A percentile compares a stretch with the other conserved stretches of the same genome.
Conservation (phyloP, 2,797 vertebrate species). For the Cetoscarus ocellatus region DNA sequence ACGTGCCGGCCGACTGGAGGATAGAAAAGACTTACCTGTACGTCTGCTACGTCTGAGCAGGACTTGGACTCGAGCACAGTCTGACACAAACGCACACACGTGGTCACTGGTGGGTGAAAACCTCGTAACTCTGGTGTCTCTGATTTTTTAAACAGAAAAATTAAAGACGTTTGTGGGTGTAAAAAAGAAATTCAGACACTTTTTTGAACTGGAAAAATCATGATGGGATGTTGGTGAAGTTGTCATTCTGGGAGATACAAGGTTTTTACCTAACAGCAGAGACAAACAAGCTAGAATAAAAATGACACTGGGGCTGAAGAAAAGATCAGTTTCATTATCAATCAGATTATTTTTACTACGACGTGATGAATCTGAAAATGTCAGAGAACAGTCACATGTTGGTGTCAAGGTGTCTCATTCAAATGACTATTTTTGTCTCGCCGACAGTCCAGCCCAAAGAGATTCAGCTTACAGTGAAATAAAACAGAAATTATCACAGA, state of each 20-base stretch:
- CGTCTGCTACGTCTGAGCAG: slow-evolving; percentile 95
- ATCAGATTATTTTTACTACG: slow-evolving; percentile 24
- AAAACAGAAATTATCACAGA: slow-evolving; percentile 10
- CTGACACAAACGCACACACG: slow-evolving; percentile 3
- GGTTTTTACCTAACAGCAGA: slow-evolving; percentile 45
- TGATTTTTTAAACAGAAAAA: slow-evolving; percentile 52
- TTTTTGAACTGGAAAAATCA: slow-evolving; percentile 48
- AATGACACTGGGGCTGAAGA: slow-evolving; percentile 48
- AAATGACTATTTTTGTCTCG: slow-evolving; percentile 15
- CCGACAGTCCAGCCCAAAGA: slow-evolving; percentile 35
- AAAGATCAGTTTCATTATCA: slow-evolving; percentile 30
- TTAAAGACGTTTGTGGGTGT: slow-evolving; percentile 36
- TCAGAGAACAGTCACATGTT: slow-evolving; percentile 28
- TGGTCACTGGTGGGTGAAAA: slow-evolving; percentile 47
- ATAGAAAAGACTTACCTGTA: slow-evolving; percentile 99
- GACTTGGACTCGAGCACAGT: slow-evolving; percentile 67
- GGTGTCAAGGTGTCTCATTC: slow-evolving; percentile 13
- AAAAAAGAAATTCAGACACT: neutral
- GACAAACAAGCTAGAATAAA: slow-evolving; percentile 24
- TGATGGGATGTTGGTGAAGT: slow-evolving; percentile 24
- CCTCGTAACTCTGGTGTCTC: slow-evolving; percentile 38
- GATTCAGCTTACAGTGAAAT: slow-evolving; percentile 18
- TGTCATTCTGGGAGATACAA: slow-evolving; percentile 41
- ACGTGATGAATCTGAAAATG: slow-evolving; percentile 24
- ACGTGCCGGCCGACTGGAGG: slow-evolving; percentile 98